phyloP scores from a whole-genome alignment of 2,797 vertebrate genomes.

The Microtus obscurus region DNA sequence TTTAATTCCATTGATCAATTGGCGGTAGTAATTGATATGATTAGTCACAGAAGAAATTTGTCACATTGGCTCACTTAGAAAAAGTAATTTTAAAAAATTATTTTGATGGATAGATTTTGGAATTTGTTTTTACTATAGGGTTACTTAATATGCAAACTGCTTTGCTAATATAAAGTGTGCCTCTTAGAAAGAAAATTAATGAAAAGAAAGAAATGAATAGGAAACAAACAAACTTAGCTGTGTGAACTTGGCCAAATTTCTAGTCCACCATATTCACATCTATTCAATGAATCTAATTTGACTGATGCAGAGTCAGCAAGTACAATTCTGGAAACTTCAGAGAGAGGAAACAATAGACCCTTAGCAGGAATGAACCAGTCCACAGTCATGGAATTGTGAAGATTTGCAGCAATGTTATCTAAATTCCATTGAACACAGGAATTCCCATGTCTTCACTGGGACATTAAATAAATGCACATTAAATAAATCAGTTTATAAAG shows the following conservation, averaged over 20 bases:
- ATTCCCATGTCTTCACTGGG: neutral
- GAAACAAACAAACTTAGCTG: neutral
- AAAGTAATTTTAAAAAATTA: neutral
- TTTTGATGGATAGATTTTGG: neutral
- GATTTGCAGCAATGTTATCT: neutral
- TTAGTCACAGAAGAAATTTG: neutral
- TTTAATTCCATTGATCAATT: neutral
- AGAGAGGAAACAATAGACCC: neutral
- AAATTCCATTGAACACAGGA: neutral
- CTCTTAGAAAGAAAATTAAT: neutral
- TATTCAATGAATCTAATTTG: neutral
- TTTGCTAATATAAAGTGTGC: neutral
- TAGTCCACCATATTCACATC: neutral
- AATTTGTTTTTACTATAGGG: neutral
- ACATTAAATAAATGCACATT: neutral
- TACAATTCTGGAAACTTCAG: neutral
- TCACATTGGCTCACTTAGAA: neutral
- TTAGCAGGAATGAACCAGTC: neutral
- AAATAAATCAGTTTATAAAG: slow-evolving; percentile 46
- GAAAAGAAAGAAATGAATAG: neutral
- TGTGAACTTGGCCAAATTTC: neutral
- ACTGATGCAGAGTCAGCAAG: slow-evolving; percentile 13
- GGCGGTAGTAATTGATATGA: neutral
- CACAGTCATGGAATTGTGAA: neutral
- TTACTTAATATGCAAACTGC: neutral